Percentiles rank a stretch among this genome's conserved stretches.
phyloP scores from a whole-genome alignment of 2,113 vertebrate species.

The Oncorhynchus mykiss region DNA sequence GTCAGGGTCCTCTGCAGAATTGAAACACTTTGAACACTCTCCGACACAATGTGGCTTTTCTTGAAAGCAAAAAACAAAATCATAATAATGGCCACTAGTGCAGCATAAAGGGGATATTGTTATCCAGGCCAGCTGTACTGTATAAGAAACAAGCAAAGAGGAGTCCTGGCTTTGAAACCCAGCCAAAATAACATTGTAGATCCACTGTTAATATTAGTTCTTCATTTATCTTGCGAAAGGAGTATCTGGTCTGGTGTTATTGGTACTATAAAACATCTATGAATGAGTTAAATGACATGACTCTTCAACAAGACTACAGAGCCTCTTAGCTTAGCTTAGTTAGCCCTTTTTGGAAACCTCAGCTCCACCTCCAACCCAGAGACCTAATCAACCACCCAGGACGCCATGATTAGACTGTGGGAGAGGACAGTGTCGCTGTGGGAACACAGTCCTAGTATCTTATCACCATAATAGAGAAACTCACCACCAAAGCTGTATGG shows the following conservation, averaged over 20 bases:
- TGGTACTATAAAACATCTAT: too few species aligned
- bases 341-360: too few species aligned
- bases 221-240: too few species aligned
- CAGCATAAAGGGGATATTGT: slow-evolving; percentile 16
- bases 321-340: too few species aligned
- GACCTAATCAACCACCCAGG: not conserved
- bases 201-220: not conserved
- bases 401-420: slow-evolving; percentile 1
- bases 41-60: slow-evolving; percentile 5
- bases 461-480: too few species aligned
- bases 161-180: not conserved
- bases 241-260: too few species aligned
- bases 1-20: not conserved
- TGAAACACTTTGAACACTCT: not conserved
- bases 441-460: not conserved
- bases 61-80: slow-evolving; percentile 2
- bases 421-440: not conserved
- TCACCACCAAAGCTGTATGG: too few species aligned
- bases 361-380: not conserved
- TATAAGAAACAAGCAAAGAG: slow-evolving; percentile 1
- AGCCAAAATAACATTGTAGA: slow-evolving; percentile 18
- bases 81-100: not conserved
- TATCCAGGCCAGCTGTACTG: slow-evolving; percentile 31
- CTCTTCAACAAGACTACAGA: too few species aligned
- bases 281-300: too few species aligned